Base-by-base conservation (phyloP, 2,888 invertebrate genomes). In the Sipunculus nudus region DNA sequence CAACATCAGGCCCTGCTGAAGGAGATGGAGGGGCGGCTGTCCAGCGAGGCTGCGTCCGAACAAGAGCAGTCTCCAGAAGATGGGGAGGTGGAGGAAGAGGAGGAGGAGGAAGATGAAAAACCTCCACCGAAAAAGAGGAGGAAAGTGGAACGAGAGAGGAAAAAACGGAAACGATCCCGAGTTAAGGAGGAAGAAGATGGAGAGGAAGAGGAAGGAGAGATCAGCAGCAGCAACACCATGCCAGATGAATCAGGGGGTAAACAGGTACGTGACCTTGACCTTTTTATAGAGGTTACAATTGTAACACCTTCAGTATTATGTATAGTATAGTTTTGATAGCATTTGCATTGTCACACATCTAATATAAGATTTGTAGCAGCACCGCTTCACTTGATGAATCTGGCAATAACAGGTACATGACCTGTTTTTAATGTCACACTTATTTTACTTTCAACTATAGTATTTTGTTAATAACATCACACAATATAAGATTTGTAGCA, bases 21-120 rank as follows among this genome's bases (percentile, higher is more conserved):
- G n/a, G n/a, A n/a, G n/a, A n/a, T n/a, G 5, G 53, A 40, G 6
- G 53, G 43, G 26, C 21, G 21, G 2, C 13, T 1, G 2, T 28
- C n/a, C 2, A 19, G n/a, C 2, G 29, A 13, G 16, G 16, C 21
- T 16, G 39, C 6, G 25, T 26, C 47, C 5, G 38, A 62, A 21
- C 59, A 46, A 19, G 65, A 63, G 28, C 63, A 78, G 74, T 63
- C 78, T 77, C 19, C 78, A 76, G 68, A 70, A 8, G 58, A 55
- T 10, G 58, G 61, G 10, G 48, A 53, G 26, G 71, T 71, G 29
- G 69, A 72, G 4, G 68, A 68, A 21, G 72, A 74, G 59, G 78
- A 77, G 48, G 75, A 74, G n/a, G 76, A 75, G 6, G 72, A 74
- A 5, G 73, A 57, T 21, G 53, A 61, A n/a, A 65, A 70, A 39